A percentile compares a stretch with the other conserved stretches of the same genome.
phyloP scores from a whole-genome alignment of 2,888 invertebrate species.

The Drosophila nr. perissopoda region DNA sequence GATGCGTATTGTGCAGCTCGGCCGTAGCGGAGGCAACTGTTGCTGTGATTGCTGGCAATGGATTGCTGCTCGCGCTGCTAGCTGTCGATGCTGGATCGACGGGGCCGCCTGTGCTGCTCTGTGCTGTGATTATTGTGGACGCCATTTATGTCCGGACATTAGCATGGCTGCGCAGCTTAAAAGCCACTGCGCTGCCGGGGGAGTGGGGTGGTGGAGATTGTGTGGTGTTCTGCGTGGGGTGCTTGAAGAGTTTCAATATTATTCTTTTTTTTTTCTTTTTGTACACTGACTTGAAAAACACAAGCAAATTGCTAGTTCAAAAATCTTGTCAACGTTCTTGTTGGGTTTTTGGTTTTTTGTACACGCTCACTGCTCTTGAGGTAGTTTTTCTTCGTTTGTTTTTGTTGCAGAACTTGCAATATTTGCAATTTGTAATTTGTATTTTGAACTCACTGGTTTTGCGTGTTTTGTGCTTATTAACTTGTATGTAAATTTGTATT shows the following conservation, averaged over 20 bases:
- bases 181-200: conserved; percentile 36
- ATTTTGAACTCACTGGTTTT: conserved; percentile 66
- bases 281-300: background rate
- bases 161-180: conserved; percentile 81
- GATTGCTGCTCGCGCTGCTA: conserved; percentile 51
- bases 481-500: conserved; percentile 50
- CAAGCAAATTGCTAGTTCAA: conserved; percentile 5
- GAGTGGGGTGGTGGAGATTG: background rate
- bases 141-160: conserved; percentile 83
- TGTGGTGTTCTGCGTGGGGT: background rate
- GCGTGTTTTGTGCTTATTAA: conserved; percentile 42
- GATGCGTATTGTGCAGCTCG: conserved; percentile 81
- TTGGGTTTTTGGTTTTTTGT: conserved; percentile 33
- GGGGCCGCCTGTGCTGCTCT: conserved; percentile 82
- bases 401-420: conserved; percentile 19
- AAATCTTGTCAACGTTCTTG: conserved; percentile 31
- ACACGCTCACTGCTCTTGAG: conserved; percentile 67
- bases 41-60: conserved; percentile 57
- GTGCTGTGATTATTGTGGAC: conserved; percentile 85
- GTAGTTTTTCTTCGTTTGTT: conserved; percentile 67
- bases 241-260: conserved; percentile 6
- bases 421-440: conserved; percentile 34
- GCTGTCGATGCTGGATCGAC: conserved; percentile 77
- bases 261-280: background rate
- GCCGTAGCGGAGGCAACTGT: conserved; percentile 64